Base-by-base conservation (phyloP, 2,888 invertebrate genomes). In the Tenthredo mesomela region DNA sequence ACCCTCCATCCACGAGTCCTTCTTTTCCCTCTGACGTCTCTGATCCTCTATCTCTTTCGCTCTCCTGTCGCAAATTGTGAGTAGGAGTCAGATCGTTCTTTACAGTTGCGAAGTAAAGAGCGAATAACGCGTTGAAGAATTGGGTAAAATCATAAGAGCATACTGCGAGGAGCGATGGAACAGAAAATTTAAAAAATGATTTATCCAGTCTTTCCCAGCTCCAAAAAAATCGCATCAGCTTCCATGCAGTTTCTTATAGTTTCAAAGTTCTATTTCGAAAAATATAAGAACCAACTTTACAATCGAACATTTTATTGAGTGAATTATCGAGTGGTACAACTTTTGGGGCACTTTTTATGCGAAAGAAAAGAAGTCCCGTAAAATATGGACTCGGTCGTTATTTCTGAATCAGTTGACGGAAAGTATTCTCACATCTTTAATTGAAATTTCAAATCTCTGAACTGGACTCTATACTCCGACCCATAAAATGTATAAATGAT, bases 11-110 rank as follows among this genome's bases (percentile, higher is more conserved):
- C 58, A 29, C 58, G 58, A n/a, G 58, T 78, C 33, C 78, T 75
- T 70, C 85, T 82, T 83, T 25, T 85, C 73, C 70, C 29, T 43
- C 83, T 43, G 54, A 83, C 18, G 65, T 25, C 33, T 80, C 70
- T 29, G 25, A 61, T 58, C 84, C 84, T 50, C 73, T 71, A 18
- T 87, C 83, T 15, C 37, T 84, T n/a, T 33, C 78, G 70, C 83
- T 67, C 67, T 73, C 7, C 29, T 70, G 21, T 70, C 54, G n/a
- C n/a, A 54, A 54, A 54, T 54, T 54, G 54, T 54, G 54, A 54
- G 54, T n/a, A n/a, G 7, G n/a, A 54, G n/a, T 7, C 54, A 54
- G n/a, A 5, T n/a, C n/a, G 7, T 54, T n/a, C n/a, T 54, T 54
- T 54, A 54, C 54, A 54, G 54, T n/a, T 54, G 18, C 7, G n/a